Conservation (phyloP, 23 tunicate genomes). For the Phallusia fumigata region DNA sequence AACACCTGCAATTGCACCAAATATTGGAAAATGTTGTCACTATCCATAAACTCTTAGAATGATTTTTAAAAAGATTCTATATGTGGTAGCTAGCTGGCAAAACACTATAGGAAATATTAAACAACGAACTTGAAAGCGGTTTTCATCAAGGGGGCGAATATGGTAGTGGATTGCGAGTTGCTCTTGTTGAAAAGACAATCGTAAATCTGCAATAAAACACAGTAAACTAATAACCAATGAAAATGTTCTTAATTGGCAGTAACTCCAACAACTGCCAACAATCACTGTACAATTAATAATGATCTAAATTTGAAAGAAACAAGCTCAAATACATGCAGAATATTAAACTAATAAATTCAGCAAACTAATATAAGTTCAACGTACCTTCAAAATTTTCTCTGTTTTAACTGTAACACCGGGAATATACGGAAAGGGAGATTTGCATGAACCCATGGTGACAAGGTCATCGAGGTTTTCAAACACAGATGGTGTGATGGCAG, state of each 20-base stretch:
- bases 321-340: not conserved
- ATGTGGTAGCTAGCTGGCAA: too few species aligned
- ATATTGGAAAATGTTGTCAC: too few species aligned
- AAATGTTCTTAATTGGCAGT: slow-evolving; percentile 28
- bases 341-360: not conserved
- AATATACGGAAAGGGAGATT: slow-evolving; percentile 59
- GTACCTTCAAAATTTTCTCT: slow-evolving; percentile 65
- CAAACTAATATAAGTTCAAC: not conserved
- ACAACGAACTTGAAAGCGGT: slow-evolving; percentile 55
- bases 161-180: slow-evolving; percentile 22
- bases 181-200: slow-evolving; percentile 65
- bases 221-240: slow-evolving; percentile 20
- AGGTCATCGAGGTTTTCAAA: slow-evolving; percentile 44
- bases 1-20: too few species aligned
- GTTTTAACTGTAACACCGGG: slow-evolving; percentile 58
- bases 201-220: slow-evolving; percentile 63
- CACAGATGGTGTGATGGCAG: slow-evolving; percentile 38
- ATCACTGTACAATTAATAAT: too few species aligned
- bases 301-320: slow-evolving; percentile 28
- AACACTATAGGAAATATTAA: too few species aligned
- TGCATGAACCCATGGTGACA: slow-evolving; percentile 7
- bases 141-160: slow-evolving; percentile 46
- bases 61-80: too few species aligned
- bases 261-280: too few species aligned
- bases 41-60: too few species aligned